Conservation (phyloP, 37 sponge, comb jelly and placozoan species). For the Theonella swinhoei region DNA sequence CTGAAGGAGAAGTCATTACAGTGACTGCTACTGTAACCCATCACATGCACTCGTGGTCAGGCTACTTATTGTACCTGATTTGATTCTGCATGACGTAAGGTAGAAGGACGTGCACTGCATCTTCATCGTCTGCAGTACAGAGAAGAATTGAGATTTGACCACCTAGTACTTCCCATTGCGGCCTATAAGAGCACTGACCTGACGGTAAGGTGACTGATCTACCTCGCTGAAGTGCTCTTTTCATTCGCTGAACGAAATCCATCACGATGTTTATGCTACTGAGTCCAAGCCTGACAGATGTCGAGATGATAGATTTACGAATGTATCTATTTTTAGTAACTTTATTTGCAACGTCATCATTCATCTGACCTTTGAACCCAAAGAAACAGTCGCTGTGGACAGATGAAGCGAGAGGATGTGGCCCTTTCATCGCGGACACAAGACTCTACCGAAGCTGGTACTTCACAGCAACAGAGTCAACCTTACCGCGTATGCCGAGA, state of each 20-base stretch:
- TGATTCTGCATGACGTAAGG: conserved; percentile 86
- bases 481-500: background rate
- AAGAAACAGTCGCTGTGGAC: background rate
- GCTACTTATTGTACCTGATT: no score
- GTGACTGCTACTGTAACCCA: conserved; percentile 6
- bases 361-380: background rate
- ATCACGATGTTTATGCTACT: no score
- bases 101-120: conserved; percentile 72
- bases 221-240: conserved; percentile 70
- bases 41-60: no score
- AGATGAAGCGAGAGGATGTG: background rate
- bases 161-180: background rate
- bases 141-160: background rate
- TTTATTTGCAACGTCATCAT: background rate
- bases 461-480: background rate
- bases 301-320: background rate
- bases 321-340: background rate
- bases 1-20: background rate
- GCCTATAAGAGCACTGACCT: conserved; percentile 42
- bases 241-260: conserved; percentile 72
- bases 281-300: background rate
- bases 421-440: background rate
- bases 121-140: conserved; percentile 54
- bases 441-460: background rate
- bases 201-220: conserved; percentile 83